Evolutionary conservation across 2,888 invertebrate genomes (phyloP), one percentile per base, ranked within the genome.

Genomic region (Lampropteryx suffumata): DNA sequence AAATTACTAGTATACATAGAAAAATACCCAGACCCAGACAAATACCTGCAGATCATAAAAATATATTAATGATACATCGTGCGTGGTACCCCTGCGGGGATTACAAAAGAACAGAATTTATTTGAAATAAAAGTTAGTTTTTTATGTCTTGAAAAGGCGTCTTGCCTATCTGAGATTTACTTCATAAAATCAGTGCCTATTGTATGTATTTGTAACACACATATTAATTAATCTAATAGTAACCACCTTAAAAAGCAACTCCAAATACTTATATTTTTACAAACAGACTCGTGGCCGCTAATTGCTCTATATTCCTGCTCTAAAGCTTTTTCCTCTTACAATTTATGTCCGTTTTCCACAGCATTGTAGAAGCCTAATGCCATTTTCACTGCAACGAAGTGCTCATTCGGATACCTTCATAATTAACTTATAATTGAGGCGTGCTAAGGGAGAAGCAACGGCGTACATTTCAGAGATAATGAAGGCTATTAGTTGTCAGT

Each of bases 351-450:
- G 34, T 46, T 52, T 56, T 30, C 29, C 41, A 43, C 35, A 26
- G 26, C 21, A 34, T n/a, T 10, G 35, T n/a, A 9, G 11, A 42
- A 35, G 21, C 37, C 14, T 50, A 13, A 44, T 40, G 42, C 29
- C 46, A 50, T 40, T 39, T 39, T 12, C 30, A 24, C 35, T 50
- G 39, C 33, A 53, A 33, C 35, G 44, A 43, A 56, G 51, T 61
- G 60, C 54, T 60, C 52, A 60, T 55, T 46, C 7, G 43, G 39
- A 50, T 57, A 45, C 13, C 10, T 27, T 50, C 50, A 62, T 57
- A 55, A 54, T 54, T 45, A 59, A 59, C 55, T 41, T 43, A 43
- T 39, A 45, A 33, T 29, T 3, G 3, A 11, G 10, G 17, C 11
- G 6, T 35, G 10, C 7, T 1, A 26, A 36, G 11, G 26, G 1